Evolutionary conservation across 2,113 vertebrate species (phyloP).

Genomic region (Chionomys nivalis): DNA sequence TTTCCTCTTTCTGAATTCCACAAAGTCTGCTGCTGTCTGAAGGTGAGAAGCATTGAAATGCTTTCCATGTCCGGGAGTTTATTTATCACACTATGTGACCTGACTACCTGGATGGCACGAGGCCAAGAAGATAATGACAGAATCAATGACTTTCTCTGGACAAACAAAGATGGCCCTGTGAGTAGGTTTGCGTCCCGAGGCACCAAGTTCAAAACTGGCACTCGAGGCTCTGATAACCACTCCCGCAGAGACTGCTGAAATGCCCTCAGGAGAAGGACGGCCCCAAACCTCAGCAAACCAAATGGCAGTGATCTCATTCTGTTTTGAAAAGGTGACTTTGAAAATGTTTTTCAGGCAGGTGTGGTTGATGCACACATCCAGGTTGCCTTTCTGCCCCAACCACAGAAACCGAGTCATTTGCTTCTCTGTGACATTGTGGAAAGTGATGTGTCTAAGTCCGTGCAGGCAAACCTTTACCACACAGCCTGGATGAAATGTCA

Average conservation of each 20-base stretch:
- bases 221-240: neutral
- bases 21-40: neutral
- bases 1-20: neutral
- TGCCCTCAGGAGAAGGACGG: neutral
- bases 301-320: neutral
- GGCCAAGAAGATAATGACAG: neutral
- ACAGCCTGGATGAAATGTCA: neutral
- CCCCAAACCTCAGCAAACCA: neutral
- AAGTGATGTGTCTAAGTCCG: neutral
- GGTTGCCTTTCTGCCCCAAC: neutral
- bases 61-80: neutral
- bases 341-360: neutral
- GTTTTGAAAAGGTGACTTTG: neutral
- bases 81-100: neutral
- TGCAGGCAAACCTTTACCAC: neutral
- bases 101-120: neutral
- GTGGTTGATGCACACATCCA: rapidly evolving
- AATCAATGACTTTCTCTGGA: neutral
- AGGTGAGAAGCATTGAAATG: neutral
- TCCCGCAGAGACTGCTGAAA: neutral
- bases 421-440: neutral
- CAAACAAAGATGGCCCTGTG: neutral
- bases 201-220: neutral
- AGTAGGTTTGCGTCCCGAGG: neutral
- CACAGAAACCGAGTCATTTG: neutral